These are phyloP conservation scores for Brenthis ino DNA, from an alignment of 2,888 invertebrate species.

Conservation along the genomic window DNA sequence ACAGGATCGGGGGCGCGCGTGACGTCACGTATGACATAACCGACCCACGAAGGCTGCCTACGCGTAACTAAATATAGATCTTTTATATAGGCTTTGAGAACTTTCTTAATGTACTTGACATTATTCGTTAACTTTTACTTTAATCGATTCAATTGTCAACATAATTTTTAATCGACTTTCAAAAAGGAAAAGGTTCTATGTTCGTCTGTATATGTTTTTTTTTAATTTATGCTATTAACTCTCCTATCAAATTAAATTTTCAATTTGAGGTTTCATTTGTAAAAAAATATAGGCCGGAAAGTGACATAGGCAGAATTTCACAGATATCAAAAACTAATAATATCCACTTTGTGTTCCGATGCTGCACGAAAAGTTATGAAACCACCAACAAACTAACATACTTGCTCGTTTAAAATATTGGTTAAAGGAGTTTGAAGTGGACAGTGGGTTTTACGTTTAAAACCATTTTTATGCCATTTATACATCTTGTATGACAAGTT, in stretches of 20 bases:
- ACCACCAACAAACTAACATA: no score
- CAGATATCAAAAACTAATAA: no score
- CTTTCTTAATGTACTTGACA: not conserved
- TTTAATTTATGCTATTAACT: not conserved
- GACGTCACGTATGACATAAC: conserved; percentile 36
- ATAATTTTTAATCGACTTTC: not conserved
- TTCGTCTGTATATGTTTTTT: not conserved
- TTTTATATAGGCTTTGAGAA: conserved; percentile 4
- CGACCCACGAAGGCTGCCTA: conserved; percentile 16
- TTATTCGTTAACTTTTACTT: not conserved
- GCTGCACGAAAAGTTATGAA: no score
- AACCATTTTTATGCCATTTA: conserved; percentile 1
- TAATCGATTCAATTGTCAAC: no score
- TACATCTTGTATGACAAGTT: not conserved
- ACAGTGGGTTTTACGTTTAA: not conserved
- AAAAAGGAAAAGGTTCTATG: no score
- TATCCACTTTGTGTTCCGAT: no score
- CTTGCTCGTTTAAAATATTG: no score
- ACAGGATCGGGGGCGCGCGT: conserved; percentile 33
- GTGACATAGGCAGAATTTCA: no score
- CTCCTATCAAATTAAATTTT: no score
- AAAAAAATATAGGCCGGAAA: no score
- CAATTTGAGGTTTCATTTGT: no score
- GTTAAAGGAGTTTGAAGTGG: no score
- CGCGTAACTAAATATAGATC: conserved; percentile 21